Base-by-base conservation (phyloP, 2,113 vertebrate genomes). In the Eclectus roratus region DNA sequence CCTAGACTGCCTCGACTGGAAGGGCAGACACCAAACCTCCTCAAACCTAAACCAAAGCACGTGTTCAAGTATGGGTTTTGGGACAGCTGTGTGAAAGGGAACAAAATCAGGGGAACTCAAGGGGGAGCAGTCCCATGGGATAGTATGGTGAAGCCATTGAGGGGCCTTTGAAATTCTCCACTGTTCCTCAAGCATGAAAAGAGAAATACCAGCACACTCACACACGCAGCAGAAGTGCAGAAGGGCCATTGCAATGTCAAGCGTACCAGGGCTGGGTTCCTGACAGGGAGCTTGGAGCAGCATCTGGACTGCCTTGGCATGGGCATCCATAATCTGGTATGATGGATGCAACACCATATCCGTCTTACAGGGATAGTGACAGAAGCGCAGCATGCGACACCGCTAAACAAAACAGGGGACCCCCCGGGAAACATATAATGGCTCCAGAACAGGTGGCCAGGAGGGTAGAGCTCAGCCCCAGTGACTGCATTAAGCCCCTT, bases 261-360 rank as follows among this genome's bases (percentile, higher is more conserved):
- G 1, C 0, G 7, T 69, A 60, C 35, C 64, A 37, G 53, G 25
- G 12, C 29, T 28, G 81, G 13, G 27, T 2, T 84, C 73, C 47
- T 52, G 23, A 31, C 4, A 3, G n/a, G 24, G 31, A 52, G 52
- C 31, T 55, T 2, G 2, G 39, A 64, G 49, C 43, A 91, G 16
- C 11, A n/a, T 7, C 35, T 5, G 1, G 37, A 41, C 84, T 16
- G 3, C 52, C 24, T 13, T 2, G 2, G n/a, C 37, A 16, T 0
- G 25, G 25, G 17, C 77, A 60, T 5, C 77, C 28, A 10, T 9
- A 11, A 44, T 25, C 46, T 53, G 49, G 35, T 6, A 6, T 4
- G 60, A 70, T 4, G 56, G 46, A 49, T 25, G 15, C 27, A 37
- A 73, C 17, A 29, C 60, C 46, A 17, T 1, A 1, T 21, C 31